phyloP scores from a whole-genome alignment of 2,888 invertebrate species.

The Erebia palarica region DNA sequence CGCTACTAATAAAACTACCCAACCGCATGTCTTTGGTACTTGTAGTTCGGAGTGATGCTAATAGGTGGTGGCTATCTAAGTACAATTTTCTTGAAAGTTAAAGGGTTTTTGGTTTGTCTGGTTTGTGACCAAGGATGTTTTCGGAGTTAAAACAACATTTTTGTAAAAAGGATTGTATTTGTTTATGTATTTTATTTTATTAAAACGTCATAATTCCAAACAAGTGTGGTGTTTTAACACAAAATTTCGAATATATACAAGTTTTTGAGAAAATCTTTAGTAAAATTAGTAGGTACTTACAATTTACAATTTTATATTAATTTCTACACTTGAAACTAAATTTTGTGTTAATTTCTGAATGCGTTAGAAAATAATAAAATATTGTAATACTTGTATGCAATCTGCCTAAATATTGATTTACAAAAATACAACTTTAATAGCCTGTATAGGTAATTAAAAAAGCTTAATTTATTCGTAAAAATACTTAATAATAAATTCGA shows the following conservation, averaged over 20 bases:
- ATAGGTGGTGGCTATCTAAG: neutral
- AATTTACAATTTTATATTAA: too few species aligned
- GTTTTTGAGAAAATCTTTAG: too few species aligned
- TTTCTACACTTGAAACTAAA: too few species aligned
- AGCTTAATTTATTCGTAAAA: neutral
- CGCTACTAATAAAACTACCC: neutral
- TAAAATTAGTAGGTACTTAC: too few species aligned
- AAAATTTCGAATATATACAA: neutral
- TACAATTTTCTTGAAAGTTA: neutral
- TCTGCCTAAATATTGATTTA: neutral
- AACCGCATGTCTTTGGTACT: neutral
- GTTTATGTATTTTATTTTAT: neutral
- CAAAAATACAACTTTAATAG: neutral
- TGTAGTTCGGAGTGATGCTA: neutral
- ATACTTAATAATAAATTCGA: slow-evolving; percentile 35
- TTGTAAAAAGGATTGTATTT: slow-evolving; percentile 3
- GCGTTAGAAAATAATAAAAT: neutral
- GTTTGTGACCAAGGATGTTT: too few species aligned
- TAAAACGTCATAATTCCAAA: neutral
- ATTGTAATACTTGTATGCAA: neutral
- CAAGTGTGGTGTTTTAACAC: neutral
- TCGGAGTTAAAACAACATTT: neutral
- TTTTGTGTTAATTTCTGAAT: neutral
- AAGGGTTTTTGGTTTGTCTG: neutral
- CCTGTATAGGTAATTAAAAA: neutral